Percentiles rank a stretch among this genome's conserved stretches.
Evolutionary conservation across 2,113 vertebrate species (phyloP).

Genomic region (Oceanodroma tethys): DNA sequence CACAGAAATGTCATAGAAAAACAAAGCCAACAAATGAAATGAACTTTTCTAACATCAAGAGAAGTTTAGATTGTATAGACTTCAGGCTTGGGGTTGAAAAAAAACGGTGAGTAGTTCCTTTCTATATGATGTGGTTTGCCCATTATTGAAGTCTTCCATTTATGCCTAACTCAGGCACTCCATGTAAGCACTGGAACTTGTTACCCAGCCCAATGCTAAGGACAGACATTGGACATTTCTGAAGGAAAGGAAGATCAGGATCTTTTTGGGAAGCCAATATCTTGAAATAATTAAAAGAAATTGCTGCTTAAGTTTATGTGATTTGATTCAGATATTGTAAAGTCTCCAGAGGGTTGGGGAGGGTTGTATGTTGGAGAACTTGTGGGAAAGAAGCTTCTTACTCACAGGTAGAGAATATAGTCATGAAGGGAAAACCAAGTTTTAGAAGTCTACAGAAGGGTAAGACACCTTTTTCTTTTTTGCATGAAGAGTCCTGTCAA

Average conservation of each 20-base stretch:
- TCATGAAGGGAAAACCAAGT: not conserved
- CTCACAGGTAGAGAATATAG: not conserved
- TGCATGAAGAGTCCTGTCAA: not conserved
- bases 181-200: not conserved
- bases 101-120: not conserved
- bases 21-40: not conserved
- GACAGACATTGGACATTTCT: not conserved
- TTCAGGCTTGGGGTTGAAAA: not conserved
- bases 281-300: not conserved
- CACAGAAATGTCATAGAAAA: not conserved
- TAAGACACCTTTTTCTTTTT: not conserved
- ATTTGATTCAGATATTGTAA: not conserved
- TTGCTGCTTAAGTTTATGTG: not conserved
- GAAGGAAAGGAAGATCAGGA: not conserved
- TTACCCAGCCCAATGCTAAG: not conserved
- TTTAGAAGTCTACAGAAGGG: not conserved
- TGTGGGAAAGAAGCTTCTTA: not conserved
- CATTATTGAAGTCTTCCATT: not conserved
- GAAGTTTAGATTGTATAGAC: not conserved
- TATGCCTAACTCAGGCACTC: not conserved
- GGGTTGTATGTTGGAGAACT: not conserved
- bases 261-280: not conserved
- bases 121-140: not conserved
- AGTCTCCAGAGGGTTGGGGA: not conserved
- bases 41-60: conserved; percentile 2